Evolutionary conservation across 64 coral and sea anemone genomes (phyloP), one percentile per base, ranked within the genome.

Genomic region (Pocillopora damicornis): DNA sequence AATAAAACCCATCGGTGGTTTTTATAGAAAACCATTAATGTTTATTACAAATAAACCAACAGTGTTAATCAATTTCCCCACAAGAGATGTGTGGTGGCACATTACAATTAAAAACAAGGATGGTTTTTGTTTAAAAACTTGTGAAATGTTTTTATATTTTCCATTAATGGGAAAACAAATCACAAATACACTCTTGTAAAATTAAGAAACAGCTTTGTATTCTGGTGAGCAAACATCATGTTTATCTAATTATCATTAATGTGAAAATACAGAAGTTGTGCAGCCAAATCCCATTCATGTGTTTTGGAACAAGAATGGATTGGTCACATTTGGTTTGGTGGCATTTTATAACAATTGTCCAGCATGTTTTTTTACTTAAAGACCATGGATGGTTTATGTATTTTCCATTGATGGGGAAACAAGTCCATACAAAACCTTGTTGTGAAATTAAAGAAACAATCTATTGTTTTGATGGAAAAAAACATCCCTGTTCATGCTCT

Each of bases 91-190:
- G 38, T 75, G 74, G 74, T 75, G 74, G 74, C 74, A 75, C 37
- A 35, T 75, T 36, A 30, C 74, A 75, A 37, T 75, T 75, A 75
- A 75, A 75, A 75, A 35, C 74, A 75, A 75, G 74, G 1, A 75
- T 75, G 74, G 74, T 75, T 1, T 75, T 75, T 75, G 73, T 30
- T 35, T 75, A 75, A 75, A 75, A 76, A 76, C 11, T 13, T 75
- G 30, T 75, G 37, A 11, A 75, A 45, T 75, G 74, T 75, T 75
- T 35, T 35, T 75, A 77, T 77, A 77, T 13, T 77, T 77, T 17
- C 75, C 75, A 77, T 77, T 77, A 18, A 77, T 51, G 75, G 75
- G 37, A 77, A 75, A 75, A 75, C 74, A 75, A 75, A 75, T 75
- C 74, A 75, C 34, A 75, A 75, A 75, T 35, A 75, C 74, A 77